These are phyloP conservation scores for Leptinotarsa texana DNA, from an alignment of 1,140 invertebrate species.

Conservation along the genomic window DNA sequence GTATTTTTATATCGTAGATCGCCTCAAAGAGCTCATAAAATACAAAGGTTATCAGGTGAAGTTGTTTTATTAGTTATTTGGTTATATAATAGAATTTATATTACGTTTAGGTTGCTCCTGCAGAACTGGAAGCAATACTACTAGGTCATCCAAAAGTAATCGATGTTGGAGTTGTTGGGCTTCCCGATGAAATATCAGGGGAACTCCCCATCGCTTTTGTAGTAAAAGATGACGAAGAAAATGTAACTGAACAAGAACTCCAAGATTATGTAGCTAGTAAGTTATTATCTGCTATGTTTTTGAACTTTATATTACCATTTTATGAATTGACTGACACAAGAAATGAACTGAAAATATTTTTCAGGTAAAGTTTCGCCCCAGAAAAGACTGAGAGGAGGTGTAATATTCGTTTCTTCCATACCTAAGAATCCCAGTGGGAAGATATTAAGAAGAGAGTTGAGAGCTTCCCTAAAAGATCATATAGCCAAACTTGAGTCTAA, in stretches of 20 bases:
- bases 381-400: slow-evolving; percentile 63
- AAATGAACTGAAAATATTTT: neutral
- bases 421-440: slow-evolving; percentile 63
- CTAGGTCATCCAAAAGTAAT: slow-evolving; percentile 66
- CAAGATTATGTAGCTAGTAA: slow-evolving; percentile 58
- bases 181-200: slow-evolving; percentile 66
- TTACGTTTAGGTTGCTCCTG: slow-evolving; percentile 68
- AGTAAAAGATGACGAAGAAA: slow-evolving; percentile 58
- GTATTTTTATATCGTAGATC: slow-evolving; percentile 78
- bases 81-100: neutral
- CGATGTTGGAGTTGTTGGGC: slow-evolving; percentile 74
- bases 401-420: slow-evolving; percentile 65
- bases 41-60: slow-evolving; percentile 73
- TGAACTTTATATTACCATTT: no score
- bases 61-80: neutral
- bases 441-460: slow-evolving; percentile 54
- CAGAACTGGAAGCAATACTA: slow-evolving; percentile 74
- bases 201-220: slow-evolving; percentile 75
- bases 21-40: slow-evolving; percentile 90
- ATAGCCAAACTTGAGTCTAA: neutral
- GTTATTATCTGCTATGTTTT: neutral
- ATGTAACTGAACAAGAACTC: slow-evolving; percentile 59
- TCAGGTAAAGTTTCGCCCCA: slow-evolving; percentile 28
- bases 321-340: no score
- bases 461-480: slow-evolving; percentile 8